phyloP scores from a whole-genome alignment of 2,797 vertebrate genomes.

The Pogonophryne albipinna region DNA sequence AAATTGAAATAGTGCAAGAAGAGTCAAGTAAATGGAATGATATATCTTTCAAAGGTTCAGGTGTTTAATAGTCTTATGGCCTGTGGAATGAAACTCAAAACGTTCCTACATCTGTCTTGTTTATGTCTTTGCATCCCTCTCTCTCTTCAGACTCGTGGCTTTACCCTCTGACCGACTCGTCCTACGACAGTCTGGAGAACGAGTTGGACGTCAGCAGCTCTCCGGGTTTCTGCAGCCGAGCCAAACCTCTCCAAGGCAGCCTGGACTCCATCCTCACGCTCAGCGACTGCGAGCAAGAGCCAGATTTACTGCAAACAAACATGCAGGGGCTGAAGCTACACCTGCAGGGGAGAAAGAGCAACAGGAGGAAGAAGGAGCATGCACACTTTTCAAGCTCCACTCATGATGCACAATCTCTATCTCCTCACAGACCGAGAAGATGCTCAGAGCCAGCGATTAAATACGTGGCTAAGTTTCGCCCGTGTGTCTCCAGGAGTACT shows the following conservation, averaged over 20 bases:
- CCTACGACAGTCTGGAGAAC: slow-evolving; percentile 95
- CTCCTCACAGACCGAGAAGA: slow-evolving; percentile 49
- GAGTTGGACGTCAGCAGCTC: slow-evolving; percentile 88
- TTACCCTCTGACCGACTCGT: slow-evolving; percentile 89
- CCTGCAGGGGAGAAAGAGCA: slow-evolving; percentile 51
- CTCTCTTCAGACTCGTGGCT: slow-evolving; percentile 55
- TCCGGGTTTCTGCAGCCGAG: slow-evolving; percentile 76
- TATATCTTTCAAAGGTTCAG: too few species aligned
- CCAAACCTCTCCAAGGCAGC: slow-evolving; percentile 81
- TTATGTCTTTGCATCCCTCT: not conserved
- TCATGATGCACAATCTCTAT: slow-evolving; percentile 39
- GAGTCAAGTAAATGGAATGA: too few species aligned
- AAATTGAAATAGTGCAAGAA: too few species aligned
- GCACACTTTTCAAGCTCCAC: slow-evolving; percentile 17
- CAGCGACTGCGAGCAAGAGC: slow-evolving; percentile 77
- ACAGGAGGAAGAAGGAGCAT: slow-evolving; percentile 43
- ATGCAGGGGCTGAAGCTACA: slow-evolving; percentile 44
- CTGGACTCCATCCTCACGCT: slow-evolving; percentile 93
- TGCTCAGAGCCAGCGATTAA: slow-evolving; percentile 79
- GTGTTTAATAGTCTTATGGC: too few species aligned
- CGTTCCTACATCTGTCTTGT: not conserved
- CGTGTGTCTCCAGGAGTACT: slow-evolving; percentile 64
- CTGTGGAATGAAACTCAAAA: too few species aligned
- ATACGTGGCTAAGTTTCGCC: slow-evolving; percentile 69
- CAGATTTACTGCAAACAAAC: slow-evolving; percentile 39